phyloP scores from a whole-genome alignment of 2,888 invertebrate genomes.

The Dorcus parallelipipedus region DNA sequence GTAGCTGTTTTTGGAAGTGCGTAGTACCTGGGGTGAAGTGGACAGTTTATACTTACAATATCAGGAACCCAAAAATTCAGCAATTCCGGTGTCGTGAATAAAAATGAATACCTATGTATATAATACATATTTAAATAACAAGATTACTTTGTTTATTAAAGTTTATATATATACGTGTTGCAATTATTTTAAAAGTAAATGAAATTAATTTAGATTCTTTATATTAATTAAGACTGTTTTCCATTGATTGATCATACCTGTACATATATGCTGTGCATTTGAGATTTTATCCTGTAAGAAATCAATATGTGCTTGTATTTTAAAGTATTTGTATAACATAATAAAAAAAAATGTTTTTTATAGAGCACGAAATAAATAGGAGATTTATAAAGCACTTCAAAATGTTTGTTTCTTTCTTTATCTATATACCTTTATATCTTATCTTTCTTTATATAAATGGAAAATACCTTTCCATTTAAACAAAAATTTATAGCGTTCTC shows the following conservation, averaged over 20 bases:
- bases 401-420: not conserved
- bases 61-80: constrained; percentile 37
- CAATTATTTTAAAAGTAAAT: constrained; percentile 13
- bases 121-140: constrained; percentile 31
- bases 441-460: no score
- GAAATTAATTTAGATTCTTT: constrained; percentile 17
- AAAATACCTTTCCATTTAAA: no score
- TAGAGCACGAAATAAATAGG: constrained; percentile 14
- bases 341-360: not conserved
- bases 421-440: no score
- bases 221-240: no score
- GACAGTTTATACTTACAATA: constrained; percentile 55
- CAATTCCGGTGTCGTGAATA: constrained; percentile 34
- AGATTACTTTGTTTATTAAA: constrained; percentile 41
- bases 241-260: not conserved
- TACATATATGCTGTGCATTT: not conserved
- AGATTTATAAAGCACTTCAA: constrained; percentile 16
- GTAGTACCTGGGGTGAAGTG: constrained; percentile 79
- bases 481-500: no score
- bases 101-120: constrained; percentile 19
- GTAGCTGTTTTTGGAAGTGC: constrained; percentile 76
- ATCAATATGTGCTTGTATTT: constrained; percentile 18
- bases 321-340: constrained; percentile 14
- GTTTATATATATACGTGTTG: constrained; percentile 38
- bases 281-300: constrained; percentile 3